Percentiles rank a stretch among this genome's conserved stretches.
Evolutionary conservation across 1,140 invertebrate species (phyloP).

Genomic region (Euglossa dilemma): DNA sequence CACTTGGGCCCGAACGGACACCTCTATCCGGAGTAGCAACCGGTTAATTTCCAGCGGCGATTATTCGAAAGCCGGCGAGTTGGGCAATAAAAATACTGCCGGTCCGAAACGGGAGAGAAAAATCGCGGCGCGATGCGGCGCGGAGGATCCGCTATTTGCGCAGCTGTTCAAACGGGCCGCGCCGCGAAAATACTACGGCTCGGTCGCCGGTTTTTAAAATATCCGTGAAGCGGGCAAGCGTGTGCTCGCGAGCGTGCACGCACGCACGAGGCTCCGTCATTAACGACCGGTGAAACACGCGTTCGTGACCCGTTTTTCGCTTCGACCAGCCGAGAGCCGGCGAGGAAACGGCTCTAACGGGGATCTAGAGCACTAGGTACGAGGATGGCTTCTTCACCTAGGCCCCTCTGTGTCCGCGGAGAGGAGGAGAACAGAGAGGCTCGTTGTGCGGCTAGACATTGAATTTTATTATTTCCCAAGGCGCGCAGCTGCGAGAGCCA

Average conservation of each 20-base stretch:
- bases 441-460: constrained; percentile 30
- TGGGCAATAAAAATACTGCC: constrained; percentile 59
- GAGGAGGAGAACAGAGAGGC: constrained; percentile 10
- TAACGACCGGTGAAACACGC: constrained; percentile 53
- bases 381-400: constrained; percentile 17
- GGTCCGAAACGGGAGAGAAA: constrained; percentile 60
- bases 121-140: constrained; percentile 67
- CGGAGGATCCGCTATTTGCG: constrained; percentile 72
- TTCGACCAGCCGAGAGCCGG: background rate
- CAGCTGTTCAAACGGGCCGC: constrained; percentile 76
- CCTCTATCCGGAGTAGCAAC: background rate
- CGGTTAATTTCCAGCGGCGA: constrained; percentile 8
- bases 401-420: background rate
- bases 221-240: constrained; percentile 37
- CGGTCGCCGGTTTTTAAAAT: constrained; percentile 76
- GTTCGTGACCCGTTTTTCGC: constrained; percentile 58
- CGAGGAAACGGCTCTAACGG: background rate
- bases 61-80: background rate
- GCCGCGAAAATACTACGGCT: constrained; percentile 73
- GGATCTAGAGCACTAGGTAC: constrained; percentile 49
- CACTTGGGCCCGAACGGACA: no score
- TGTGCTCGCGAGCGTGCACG: background rate
- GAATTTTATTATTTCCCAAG: constrained; percentile 21
- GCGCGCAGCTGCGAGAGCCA: constrained; percentile 1
- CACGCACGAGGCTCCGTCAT: constrained; percentile 40